Conservation (phyloP, 2,113 vertebrate genomes). For the Ammodramus savannarum region DNA sequence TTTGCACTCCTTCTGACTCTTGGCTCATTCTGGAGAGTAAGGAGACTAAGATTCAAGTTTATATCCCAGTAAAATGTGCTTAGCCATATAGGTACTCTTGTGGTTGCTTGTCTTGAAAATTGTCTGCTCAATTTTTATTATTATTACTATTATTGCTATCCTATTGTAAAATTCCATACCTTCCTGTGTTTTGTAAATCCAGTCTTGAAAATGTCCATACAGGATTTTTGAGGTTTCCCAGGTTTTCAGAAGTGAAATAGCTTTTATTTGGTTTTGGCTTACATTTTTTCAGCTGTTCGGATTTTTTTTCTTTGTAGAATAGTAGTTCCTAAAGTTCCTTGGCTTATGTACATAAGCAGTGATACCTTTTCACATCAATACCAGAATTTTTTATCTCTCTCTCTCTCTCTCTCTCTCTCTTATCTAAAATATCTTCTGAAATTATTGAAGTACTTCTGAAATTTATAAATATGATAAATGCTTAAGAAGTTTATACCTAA, state of each 20-base stretch:
- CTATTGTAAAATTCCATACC: background rate
- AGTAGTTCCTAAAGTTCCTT: background rate
- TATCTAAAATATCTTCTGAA: background rate
- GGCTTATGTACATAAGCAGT: background rate
- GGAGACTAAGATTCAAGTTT: background rate
- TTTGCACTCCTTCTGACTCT: background rate
- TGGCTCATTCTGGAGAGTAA: background rate
- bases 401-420: accelerated
- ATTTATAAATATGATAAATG: background rate
- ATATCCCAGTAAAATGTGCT: background rate
- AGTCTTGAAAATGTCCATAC: background rate
- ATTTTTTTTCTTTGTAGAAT: background rate
- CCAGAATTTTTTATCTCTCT: background rate
- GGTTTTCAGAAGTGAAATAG: background rate
- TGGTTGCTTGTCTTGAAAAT: background rate
- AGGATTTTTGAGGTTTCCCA: background rate
- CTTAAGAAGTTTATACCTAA: background rate
- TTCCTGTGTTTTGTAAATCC: background rate
- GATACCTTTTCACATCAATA: background rate
- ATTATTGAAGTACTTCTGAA: background rate
- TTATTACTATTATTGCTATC: background rate
- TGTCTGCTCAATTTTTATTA: background rate
- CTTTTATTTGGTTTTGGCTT: background rate
- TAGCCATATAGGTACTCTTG: background rate
- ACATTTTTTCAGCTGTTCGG: background rate